Conservation (phyloP, 1,140 invertebrate species). For the Anastatus disparis region DNA sequence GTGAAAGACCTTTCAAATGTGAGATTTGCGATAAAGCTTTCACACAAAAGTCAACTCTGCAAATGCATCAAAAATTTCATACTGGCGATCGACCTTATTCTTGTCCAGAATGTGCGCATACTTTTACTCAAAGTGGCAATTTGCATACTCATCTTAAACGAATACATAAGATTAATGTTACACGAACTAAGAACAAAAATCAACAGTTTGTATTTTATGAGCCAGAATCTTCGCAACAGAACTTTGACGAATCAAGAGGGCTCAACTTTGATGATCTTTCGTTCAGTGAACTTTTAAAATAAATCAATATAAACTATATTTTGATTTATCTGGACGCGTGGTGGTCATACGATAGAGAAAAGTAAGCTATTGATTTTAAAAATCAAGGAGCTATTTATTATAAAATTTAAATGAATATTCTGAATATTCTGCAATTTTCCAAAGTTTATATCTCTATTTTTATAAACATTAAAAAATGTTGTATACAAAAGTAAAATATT, state of each 20-base stretch:
- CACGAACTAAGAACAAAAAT: conserved; percentile 41
- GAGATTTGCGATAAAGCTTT: conserved; percentile 74
- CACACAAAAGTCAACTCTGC: conserved; percentile 73
- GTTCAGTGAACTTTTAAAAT: conserved; percentile 40
- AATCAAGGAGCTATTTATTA: too few species aligned
- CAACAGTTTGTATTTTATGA: conserved; percentile 47
- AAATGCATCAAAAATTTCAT: conserved; percentile 72
- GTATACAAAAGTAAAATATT: too few species aligned
- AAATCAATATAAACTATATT: neutral
- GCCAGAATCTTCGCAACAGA: conserved; percentile 44
- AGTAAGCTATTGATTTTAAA: too few species aligned
- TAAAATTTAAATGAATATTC: too few species aligned
- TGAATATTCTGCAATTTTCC: too few species aligned
- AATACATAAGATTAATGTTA: conserved; percentile 58
- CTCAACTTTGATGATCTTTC: conserved; percentile 55
- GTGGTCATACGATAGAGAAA: too few species aligned
- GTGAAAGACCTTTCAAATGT: conserved; percentile 76
- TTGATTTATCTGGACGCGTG: neutral
- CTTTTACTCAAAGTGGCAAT: conserved; percentile 73
- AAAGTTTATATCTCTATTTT: neutral
- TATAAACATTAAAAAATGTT: neutral
- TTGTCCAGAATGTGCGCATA: conserved; percentile 66
- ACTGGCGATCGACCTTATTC: conserved; percentile 68
- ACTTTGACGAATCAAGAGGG: conserved; percentile 36
- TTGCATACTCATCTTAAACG: conserved; percentile 72